These are phyloP conservation scores for Chironomus riparius DNA, from an alignment of 2,888 invertebrate species.

Conservation along the genomic window DNA sequence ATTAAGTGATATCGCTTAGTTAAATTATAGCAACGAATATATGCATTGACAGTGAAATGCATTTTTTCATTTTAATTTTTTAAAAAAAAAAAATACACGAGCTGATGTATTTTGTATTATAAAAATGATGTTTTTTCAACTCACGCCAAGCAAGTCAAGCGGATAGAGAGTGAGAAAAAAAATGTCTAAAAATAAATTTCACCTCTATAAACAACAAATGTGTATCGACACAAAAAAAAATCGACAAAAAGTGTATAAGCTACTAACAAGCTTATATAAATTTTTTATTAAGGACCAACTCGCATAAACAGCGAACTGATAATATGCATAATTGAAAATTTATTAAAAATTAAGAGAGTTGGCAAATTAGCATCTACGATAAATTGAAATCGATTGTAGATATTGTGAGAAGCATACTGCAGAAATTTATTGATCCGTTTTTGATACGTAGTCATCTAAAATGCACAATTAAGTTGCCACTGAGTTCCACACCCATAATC, in stretches of 20 bases:
- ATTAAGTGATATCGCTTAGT: neutral
- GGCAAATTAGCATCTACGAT: too few relatives aligned
- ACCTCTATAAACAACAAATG: slow-evolving; percentile 11
- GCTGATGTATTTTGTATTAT: slow-evolving; percentile 1
- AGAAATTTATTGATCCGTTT: slow-evolving; percentile 23
- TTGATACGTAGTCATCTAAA: neutral
- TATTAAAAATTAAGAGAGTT: slow-evolving; percentile 11
- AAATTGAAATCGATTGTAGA: neutral
- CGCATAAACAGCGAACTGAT: neutral
- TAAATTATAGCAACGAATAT: slow-evolving; percentile 14
- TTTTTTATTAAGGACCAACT: neutral
- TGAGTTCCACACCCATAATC: neutral
- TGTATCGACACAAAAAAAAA: neutral
- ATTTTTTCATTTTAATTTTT: neutral
- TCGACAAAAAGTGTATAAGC: neutral
- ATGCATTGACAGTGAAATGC: slow-evolving; percentile 24
- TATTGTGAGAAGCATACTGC: slow-evolving; percentile 10
- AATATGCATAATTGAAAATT: slow-evolving; percentile 19
- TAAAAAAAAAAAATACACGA: neutral
- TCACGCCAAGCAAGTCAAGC: slow-evolving; percentile 3
- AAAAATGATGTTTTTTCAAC: neutral
- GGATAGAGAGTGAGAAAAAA: neutral
- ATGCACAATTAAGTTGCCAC: neutral
- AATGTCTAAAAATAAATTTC: neutral
- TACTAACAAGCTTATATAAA: too few relatives aligned